Evolutionary conservation across 2,888 invertebrate species (phyloP).

Genomic region (Conomelus anceps): DNA sequence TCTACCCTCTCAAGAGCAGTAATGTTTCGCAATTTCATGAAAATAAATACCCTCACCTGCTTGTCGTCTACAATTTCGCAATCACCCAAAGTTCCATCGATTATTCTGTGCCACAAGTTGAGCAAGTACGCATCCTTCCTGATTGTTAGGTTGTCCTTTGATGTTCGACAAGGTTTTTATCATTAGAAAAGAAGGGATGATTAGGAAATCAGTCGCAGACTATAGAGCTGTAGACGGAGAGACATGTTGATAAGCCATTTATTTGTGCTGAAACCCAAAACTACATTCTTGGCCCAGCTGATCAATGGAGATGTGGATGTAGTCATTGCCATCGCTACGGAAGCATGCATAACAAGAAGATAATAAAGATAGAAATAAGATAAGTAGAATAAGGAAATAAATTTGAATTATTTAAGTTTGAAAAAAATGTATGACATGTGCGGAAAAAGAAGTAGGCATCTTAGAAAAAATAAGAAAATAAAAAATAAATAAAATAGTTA

Average conservation of each 20-base stretch:
- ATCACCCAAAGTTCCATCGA: no score
- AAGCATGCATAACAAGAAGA: no score
- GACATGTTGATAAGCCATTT: neutral
- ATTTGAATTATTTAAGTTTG: no score
- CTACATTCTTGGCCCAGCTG: neutral
- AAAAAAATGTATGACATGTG: no score
- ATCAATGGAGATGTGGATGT: no score
- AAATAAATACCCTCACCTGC: neutral
- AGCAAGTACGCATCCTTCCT: neutral
- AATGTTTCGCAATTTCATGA: neutral
- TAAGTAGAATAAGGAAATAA: no score
- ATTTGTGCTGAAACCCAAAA: neutral
- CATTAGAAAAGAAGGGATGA: neutral
- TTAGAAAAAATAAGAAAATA: no score
- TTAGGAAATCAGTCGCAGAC: neutral
- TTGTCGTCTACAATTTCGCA: neutral
- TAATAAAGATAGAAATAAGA: no score
- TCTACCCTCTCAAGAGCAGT: neutral
- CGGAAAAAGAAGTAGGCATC: no score
- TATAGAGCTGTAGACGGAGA: no score
- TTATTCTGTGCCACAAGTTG: neutral
- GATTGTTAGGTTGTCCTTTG: neutral
- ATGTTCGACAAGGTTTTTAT: neutral
- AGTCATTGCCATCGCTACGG: no score
- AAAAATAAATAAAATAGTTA: no score